Percentiles rank a stretch among this genome's conserved stretches.
phyloP scores from a whole-genome alignment of 92 coral and sea anemone genomes.

The Plumapathes pennacea region DNA sequence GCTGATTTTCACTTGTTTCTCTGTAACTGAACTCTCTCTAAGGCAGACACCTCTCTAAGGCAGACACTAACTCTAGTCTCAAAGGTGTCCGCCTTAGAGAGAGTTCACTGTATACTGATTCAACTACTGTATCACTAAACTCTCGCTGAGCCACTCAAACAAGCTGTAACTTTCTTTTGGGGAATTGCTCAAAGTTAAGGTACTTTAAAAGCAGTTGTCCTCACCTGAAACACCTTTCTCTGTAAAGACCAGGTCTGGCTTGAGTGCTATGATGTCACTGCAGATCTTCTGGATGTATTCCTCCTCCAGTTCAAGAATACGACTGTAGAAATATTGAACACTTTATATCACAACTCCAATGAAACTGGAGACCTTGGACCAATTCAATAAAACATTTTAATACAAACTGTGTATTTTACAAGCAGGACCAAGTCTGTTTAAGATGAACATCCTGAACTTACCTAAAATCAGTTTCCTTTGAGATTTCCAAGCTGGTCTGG shows the following conservation, averaged over 20 bases:
- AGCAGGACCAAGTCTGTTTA: neutral
- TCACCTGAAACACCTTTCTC: slow-evolving; percentile 98
- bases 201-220: neutral
- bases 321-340: slow-evolving; percentile 47
- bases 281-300: slow-evolving; percentile 83
- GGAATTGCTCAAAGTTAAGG: too few species aligned
- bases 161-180: too few species aligned
- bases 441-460: slow-evolving; percentile 20
- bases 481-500: slow-evolving; percentile 89
- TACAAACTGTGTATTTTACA: neutral
- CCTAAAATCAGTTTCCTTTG: slow-evolving; percentile 89
- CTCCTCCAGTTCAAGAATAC: slow-evolving; percentile 92
- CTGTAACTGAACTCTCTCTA: too few species aligned
- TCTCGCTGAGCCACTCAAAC: too few species aligned
- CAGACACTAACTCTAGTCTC: too few species aligned
- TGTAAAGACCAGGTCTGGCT: slow-evolving; percentile 95
- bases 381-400: neutral
- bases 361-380: neutral
- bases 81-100: too few species aligned
- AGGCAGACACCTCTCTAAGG: too few species aligned
- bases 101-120: too few species aligned
- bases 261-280: slow-evolving; percentile 91
- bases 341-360: neutral
- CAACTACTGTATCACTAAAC: too few species aligned
- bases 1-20: too few species aligned